Percentiles rank a stretch among this genome's conserved stretches.
These are phyloP conservation scores for Caenorhabditis sp. DNA, from an alignment of 2,888 invertebrate species.

Conservation along the genomic window DNA sequence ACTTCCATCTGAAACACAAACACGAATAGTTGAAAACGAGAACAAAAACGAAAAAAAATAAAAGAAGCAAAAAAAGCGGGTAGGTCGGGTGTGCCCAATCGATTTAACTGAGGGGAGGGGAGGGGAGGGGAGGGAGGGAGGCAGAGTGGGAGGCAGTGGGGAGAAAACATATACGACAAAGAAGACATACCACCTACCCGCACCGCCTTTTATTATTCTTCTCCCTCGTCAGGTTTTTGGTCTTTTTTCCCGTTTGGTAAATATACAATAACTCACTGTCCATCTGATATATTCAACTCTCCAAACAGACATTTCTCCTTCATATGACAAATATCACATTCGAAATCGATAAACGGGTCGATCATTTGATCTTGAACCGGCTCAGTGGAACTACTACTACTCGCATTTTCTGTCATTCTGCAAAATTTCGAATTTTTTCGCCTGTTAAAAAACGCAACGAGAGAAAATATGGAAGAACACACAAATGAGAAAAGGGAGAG, in stretches of 20 bases:
- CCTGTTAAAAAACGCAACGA: neutral
- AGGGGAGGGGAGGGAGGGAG: neutral
- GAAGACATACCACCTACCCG: neutral
- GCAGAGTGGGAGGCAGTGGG: neutral
- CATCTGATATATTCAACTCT: constrained; percentile 48
- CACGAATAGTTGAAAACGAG: neutral
- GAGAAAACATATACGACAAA: neutral
- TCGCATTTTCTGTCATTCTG: neutral
- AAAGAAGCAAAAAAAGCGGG: neutral
- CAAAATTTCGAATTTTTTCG: neutral
- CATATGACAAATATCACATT: constrained; percentile 48
- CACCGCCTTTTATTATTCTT: neutral
- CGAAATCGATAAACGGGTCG: constrained; percentile 50
- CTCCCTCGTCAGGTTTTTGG: neutral
- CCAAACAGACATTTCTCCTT: constrained; percentile 47
- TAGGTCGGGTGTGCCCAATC: neutral
- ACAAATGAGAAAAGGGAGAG: neutral
- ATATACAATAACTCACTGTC: constrained; percentile 44
- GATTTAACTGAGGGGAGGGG: neutral
- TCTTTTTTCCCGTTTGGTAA: neutral
- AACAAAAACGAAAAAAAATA: neutral
- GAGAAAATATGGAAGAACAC: neutral
- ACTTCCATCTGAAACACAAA: neutral
- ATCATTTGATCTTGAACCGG: constrained; percentile 20
- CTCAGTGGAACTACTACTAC: neutral